Evolutionary conservation across 2,113 vertebrate species (phyloP), one percentile per base, ranked within the genome.

Genomic region (Seriola aureovittata): DNA sequence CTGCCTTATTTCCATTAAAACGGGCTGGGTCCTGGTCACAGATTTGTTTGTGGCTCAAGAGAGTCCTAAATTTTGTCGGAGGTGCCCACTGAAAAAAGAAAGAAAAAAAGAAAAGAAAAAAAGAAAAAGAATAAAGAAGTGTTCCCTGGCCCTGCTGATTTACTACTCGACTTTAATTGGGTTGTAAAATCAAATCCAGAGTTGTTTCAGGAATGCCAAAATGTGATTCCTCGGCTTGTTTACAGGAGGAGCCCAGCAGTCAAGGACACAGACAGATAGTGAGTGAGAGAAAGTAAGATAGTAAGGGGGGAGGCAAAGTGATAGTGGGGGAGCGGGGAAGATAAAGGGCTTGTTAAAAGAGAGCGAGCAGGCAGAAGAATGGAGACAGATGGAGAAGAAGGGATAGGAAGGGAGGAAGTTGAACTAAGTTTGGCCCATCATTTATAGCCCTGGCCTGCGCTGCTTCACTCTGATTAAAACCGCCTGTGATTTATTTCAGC

Each of bases 141-240:
- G 74, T 79, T 85, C 67, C 38, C 67, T 7, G 57, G 81, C 36
- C 38, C 54, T 0, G 9, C 78, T 88, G 93, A 96, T 95, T 96
- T 96, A 95, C 91, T 64, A 74, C 89, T 75, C 36, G 40, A 85
- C 84, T 95, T 95, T 96, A 95, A 96, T 95, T 95, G 94, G 94
- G 88, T 93, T 94, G 93, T 96, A 95, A 95, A 96, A 94, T 92
- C 90, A 92, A 93, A 95, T 91, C 85, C 92, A 86, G 92, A 92
- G 94, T 92, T 93, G 91, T 91, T 94, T 93, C 90, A 94, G 94
- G 93, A 95, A 94, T 93, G 93, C 93, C 88, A 93, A 92, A 92
- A 90, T 91, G 92, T 58, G 88, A 93, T 90, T 94, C 93, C 91
- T 78, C 21, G 65, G 80, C 81, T 89, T 93, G 93, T 95, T 94